These are phyloP conservation scores for Drosophila miranda DNA, from an alignment of 1,140 invertebrate species.

Conservation along the genomic window DNA sequence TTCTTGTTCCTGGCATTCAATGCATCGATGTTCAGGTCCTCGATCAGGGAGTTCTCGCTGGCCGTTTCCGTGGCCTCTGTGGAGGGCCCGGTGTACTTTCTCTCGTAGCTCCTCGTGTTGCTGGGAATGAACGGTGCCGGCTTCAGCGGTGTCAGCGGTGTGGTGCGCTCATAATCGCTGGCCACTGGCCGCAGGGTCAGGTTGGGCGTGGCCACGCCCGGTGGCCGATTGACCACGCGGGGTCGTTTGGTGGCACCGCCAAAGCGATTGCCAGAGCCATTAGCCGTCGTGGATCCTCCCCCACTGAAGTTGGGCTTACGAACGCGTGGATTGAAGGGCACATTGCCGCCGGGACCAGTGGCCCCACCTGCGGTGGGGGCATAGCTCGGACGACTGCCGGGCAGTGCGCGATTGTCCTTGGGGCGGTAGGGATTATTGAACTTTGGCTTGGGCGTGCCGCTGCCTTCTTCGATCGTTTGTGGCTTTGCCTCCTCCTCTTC, in stretches of 20 bases:
- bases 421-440: conserved; percentile 39
- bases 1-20: conserved; percentile 83
- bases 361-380: conserved; percentile 22
- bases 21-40: conserved; percentile 82
- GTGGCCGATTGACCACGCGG: conserved; percentile 70
- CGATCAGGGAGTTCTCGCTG: conserved; percentile 73
- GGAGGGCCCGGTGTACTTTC: conserved; percentile 75
- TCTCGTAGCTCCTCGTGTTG: conserved; percentile 73
- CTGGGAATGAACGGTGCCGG: conserved; percentile 73
- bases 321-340: conserved; percentile 63
- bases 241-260: conserved; percentile 66
- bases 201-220: conserved; percentile 60
- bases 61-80: conserved; percentile 55
- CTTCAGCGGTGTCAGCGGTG: conserved; percentile 64
- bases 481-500: conserved; percentile 14
- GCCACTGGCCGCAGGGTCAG: conserved; percentile 68
- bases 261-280: conserved; percentile 39
- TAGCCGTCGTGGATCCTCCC: conserved; percentile 2
- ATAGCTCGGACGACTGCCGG: conserved; percentile 57
- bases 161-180: conserved; percentile 68
- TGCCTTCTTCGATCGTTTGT: conserved; percentile 3
- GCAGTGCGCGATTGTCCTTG: conserved; percentile 68
- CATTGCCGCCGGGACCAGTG: conserved; percentile 46
- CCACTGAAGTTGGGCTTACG: conserved; percentile 17
- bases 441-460: conserved; percentile 24